These are phyloP conservation scores for Amiota communis DNA, from an alignment of 2,888 invertebrate species.

Conservation along the genomic window DNA sequence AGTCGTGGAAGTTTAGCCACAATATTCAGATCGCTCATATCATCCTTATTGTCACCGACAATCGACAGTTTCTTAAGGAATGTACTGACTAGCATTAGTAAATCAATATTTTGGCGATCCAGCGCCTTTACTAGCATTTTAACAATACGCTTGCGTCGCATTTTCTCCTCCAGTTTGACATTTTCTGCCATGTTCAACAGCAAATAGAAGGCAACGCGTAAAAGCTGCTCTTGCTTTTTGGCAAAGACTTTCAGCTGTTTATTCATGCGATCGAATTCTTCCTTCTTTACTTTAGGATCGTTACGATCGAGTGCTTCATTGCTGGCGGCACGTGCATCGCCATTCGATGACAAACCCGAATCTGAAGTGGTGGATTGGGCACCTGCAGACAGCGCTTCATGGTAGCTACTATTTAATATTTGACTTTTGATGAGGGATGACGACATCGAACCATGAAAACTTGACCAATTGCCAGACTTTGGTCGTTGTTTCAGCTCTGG, in stretches of 20 bases:
- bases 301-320: conserved; percentile 68
- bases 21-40: conserved; percentile 87
- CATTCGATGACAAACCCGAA: conserved; percentile 46
- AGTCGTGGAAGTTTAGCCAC: conserved; percentile 88
- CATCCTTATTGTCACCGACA: conserved; percentile 94
- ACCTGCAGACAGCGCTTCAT: conserved; percentile 76
- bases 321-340: conserved; percentile 65
- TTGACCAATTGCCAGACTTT: conserved; percentile 83
- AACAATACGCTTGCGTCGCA: conserved; percentile 94
- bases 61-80: conserved; percentile 96
- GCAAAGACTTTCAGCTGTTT: conserved; percentile 86
- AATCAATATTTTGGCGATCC: conserved; percentile 91
- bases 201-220: conserved; percentile 93
- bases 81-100: conserved; percentile 90
- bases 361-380: conserved; percentile 51
- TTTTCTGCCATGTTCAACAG: conserved; percentile 96
- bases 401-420: conserved; percentile 80
- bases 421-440: conserved; percentile 76
- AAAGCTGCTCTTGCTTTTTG: conserved; percentile 93
- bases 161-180: conserved; percentile 95
- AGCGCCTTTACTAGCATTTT: conserved; percentile 89
- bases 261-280: conserved; percentile 85
- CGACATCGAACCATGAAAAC: conserved; percentile 74
- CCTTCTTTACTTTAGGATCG: conserved; percentile 75
- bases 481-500: conserved; percentile 83